phyloP scores from a whole-genome alignment of 2,113 vertebrate species.

The Petaurus breviceps region DNA sequence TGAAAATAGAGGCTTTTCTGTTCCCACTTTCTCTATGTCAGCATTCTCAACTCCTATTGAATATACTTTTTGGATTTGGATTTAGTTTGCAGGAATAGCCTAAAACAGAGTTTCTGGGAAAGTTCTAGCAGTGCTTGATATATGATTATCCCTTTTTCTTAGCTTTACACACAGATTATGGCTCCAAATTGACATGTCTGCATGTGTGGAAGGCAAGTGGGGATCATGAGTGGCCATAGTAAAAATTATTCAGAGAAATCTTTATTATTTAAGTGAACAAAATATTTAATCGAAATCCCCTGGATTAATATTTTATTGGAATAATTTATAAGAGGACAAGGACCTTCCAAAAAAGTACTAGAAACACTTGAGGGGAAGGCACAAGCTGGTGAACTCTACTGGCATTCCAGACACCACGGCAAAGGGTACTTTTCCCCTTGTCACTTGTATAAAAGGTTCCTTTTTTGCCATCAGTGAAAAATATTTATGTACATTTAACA shows the following conservation, averaged over 20 bases:
- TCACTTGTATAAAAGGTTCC: neutral
- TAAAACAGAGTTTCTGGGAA: slow-evolving; percentile 44
- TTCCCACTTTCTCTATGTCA: neutral
- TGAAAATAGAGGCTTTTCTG: neutral
- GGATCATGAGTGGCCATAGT: neutral
- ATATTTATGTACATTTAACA: neutral
- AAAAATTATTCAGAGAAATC: slow-evolving; percentile 20
- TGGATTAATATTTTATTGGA: slow-evolving; percentile 15
- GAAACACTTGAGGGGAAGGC: neutral
- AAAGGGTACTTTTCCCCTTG: neutral
- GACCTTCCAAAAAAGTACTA: neutral
- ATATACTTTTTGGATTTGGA: neutral
- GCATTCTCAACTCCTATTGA: neutral
- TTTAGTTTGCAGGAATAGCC: slow-evolving; percentile 1
- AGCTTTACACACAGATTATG: slow-evolving; percentile 35
- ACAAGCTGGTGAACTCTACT: neutral
- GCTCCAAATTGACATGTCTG: slow-evolving; percentile 55
- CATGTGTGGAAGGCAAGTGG: slow-evolving; percentile 50
- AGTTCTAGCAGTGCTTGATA: slow-evolving; percentile 38
- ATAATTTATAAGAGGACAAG: slow-evolving; percentile 8
- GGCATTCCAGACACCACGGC: neutral
- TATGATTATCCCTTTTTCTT: slow-evolving; percentile 14
- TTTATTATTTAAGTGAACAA: slow-evolving; percentile 50
- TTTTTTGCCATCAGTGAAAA: neutral
- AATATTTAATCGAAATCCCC: slow-evolving; percentile 43